Conservation (phyloP, 2,113 vertebrate genomes). For the Catharus bicknelli region DNA sequence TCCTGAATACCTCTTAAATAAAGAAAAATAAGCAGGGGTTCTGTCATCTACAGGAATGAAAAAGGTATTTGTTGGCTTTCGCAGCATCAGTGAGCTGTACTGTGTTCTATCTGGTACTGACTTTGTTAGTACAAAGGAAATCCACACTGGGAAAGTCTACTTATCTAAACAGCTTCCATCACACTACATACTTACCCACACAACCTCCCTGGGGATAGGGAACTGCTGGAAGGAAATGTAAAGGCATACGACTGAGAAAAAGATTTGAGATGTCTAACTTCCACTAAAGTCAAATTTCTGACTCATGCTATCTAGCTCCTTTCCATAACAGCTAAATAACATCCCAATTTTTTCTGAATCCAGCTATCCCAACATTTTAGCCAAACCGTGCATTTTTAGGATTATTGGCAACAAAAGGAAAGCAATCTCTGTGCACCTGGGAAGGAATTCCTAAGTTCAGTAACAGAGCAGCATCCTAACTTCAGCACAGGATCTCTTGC, state of each 20-base stretch:
- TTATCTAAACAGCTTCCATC: background rate
- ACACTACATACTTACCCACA: background rate
- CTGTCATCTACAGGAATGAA: background rate
- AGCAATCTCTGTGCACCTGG: background rate
- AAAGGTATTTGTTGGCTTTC: background rate
- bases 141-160: background rate
- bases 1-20: background rate
- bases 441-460: background rate
- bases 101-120: background rate
- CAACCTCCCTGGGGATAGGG: background rate
- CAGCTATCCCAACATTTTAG: background rate
- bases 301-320: background rate
- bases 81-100: background rate
- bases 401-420: background rate
- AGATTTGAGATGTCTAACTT: background rate
- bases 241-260: background rate
- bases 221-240: background rate
- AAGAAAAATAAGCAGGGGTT: background rate
- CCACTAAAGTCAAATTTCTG: background rate
- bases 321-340: background rate
- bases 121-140: conserved; percentile 2
- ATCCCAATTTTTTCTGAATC: background rate
- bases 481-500: background rate
- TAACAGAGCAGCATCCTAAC: background rate
- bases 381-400: background rate